Percentiles rank a stretch among this genome's conserved stretches.
Conservation (phyloP, 1,140 invertebrate genomes). For the Conus ventricosus region DNA sequence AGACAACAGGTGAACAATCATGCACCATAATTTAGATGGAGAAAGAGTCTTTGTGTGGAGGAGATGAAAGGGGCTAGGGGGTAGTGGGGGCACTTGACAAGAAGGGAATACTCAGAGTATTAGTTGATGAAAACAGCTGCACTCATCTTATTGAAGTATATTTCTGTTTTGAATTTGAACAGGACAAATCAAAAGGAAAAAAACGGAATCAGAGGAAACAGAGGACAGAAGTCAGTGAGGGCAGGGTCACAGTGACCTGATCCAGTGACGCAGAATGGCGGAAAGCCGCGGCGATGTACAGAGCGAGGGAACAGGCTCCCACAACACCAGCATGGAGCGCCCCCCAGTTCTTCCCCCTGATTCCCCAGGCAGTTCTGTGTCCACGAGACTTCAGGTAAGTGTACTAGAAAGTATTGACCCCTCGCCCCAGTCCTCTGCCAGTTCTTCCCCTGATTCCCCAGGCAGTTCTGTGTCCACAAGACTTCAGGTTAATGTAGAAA, state of each 20-base stretch:
- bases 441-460: not conserved
- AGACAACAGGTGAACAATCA: no score
- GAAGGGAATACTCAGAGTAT: no score
- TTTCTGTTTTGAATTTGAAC: no score
- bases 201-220: no score
- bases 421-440: not conserved
- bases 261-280: not conserved
- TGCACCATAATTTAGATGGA: no score
- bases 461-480: conserved; percentile 12
- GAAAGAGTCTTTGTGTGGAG: no score
- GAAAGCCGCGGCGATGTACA: not conserved
- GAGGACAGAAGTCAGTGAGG: not conserved
- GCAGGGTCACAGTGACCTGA: not conserved
- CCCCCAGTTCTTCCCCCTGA: not conserved
- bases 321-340: not conserved
- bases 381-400: conserved; percentile 1
- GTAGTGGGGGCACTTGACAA: no score
- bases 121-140: no score
- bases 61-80: no score
- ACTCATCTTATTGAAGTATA: no score
- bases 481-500: not conserved
- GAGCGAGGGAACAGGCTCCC: not conserved
- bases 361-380: conserved; percentile 10
- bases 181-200: no score
- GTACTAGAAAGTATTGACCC: no score